Evolutionary conservation across 2,888 invertebrate species (phyloP).

Genomic region (Camponotus fellah): DNA sequence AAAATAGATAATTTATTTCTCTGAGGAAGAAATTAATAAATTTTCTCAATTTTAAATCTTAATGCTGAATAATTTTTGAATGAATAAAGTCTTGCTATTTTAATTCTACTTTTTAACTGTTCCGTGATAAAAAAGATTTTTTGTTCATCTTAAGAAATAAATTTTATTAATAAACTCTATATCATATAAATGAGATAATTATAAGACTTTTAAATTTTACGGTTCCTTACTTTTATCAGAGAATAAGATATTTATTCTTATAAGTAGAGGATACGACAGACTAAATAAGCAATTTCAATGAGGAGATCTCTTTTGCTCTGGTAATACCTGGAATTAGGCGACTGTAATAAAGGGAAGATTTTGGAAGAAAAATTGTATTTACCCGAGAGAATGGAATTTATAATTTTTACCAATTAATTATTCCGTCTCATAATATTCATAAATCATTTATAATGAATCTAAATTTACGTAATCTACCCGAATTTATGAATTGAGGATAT

Average conservation of each 20-base stretch:
- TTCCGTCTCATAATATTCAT: background rate
- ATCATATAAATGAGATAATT: background rate
- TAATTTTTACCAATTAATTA: background rate
- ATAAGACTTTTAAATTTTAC: background rate
- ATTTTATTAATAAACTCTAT: background rate
- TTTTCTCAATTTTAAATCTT: background rate
- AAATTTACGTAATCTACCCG: background rate
- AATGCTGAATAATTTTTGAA: background rate
- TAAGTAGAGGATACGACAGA: background rate
- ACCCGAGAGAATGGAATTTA: background rate
- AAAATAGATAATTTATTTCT: no score
- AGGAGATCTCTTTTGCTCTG: background rate
- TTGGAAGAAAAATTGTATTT: constrained; percentile 14
- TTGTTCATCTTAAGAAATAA: background rate
- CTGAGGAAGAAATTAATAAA: background rate
- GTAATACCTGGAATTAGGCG: background rate
- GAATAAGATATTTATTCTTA: background rate
- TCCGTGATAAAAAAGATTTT: background rate
- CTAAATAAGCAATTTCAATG: background rate
- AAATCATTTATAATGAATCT: background rate
- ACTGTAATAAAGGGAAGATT: background rate
- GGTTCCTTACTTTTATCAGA: background rate
- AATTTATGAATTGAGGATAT: background rate
- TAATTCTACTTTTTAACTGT: background rate
- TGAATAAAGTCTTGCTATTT: background rate